Base-by-base conservation (phyloP, 2,797 vertebrate species). In the Balearica regulorum region DNA sequence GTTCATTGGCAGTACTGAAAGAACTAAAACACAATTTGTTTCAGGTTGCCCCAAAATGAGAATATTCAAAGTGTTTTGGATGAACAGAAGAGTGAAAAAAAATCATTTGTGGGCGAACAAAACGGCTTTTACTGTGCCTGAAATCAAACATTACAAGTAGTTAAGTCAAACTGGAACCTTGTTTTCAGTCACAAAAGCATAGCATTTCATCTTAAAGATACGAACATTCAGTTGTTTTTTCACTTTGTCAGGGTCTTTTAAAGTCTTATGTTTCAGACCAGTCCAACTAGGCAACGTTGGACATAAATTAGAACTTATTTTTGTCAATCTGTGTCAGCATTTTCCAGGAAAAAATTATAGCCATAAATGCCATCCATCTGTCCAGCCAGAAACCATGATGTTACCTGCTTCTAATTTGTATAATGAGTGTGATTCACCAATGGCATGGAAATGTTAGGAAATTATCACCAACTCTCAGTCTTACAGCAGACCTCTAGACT, bases 321-420 rank as follows among this genome's bases (percentile, higher is more conserved):
- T 89, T 73, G 18, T 91, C 8, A 16, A 20, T 48, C 19, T 57
- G 8, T 93, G 57, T 57, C 83, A 93, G 10, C 25, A 44, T 87
- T 92, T 94, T 87, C 65, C 46, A 39, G 69, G 71, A 77, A 94
- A 85, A 76, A 41, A 16, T 43, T 65, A 8, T 15, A 69, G 31
- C 31, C 19, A 11, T 71, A 71, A 80, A 81, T 31, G 69, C 16
- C 24, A 80, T 73, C 65, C 41, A 29, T 87, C 53, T 90, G 61
- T 54, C 46, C 22, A 83, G 37, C 28, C 75, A 79, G 83, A 90
- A 88, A 49, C 24, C 33, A 51, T 71, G 55, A 80, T 33, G 70
- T 78, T 97, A 94, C 92, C 94, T 92, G 88, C 88, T 96, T 82
- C 81, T 96, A 87, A 94, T 83, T 95, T 85, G 46, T 92, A 4